A percentile compares a stretch with the other conserved stretches of the same genome.
These are phyloP conservation scores for Anguilla pacifica DNA, from an alignment of 2,797 vertebrate genomes.

Conservation along the genomic window DNA sequence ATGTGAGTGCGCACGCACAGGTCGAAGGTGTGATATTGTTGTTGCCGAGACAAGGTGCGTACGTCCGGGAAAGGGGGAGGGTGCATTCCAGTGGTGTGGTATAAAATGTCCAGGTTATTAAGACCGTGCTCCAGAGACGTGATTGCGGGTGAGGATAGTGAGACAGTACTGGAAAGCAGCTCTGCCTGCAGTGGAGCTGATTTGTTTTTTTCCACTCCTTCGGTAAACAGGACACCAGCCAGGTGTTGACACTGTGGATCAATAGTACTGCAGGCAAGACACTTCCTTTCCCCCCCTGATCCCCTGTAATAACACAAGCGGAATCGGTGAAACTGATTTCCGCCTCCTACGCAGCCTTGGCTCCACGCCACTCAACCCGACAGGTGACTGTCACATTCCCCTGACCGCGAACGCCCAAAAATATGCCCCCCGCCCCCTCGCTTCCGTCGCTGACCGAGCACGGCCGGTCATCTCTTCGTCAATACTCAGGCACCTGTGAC, in stretches of 20 bases:
- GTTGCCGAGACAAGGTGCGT: conserved; percentile 15
- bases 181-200: background rate
- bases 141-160: background rate
- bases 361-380: conserved; percentile 39
- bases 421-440: background rate
- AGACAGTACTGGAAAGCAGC: background rate
- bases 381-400: conserved; percentile 30
- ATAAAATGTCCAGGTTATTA: conserved; percentile 7
- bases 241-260: conserved; percentile 52
- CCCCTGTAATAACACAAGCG: conserved; percentile 43
- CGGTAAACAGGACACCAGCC: conserved; percentile 46
- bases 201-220: conserved; percentile 13
- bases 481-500: background rate
- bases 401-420: background rate
- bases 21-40: background rate
- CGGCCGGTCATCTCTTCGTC: background rate
- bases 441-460: background rate
- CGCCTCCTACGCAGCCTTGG: conserved; percentile 24
- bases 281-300: conserved; percentile 43
- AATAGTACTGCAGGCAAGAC: conserved; percentile 47
- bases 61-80: background rate
- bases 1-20: conserved; percentile 20
- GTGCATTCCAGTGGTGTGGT: background rate
- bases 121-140: background rate
- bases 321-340: background rate